phyloP scores from a whole-genome alignment of 23 tunicate species.

The Trididemnum miniatum region DNA sequence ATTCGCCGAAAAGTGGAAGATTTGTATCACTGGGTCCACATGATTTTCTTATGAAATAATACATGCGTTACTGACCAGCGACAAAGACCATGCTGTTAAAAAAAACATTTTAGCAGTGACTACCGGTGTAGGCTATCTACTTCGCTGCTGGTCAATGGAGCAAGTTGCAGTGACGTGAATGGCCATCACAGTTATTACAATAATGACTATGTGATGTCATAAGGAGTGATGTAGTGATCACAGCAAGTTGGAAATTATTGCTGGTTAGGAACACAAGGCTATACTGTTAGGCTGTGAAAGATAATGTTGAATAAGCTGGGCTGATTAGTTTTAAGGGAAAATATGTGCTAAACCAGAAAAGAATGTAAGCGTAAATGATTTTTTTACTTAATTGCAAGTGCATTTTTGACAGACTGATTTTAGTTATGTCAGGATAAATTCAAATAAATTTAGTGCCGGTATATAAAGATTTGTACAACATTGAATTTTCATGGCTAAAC shows the following conservation, averaged over 20 bases:
- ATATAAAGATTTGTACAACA: too few relatives aligned
- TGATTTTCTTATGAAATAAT: conserved; percentile 9
- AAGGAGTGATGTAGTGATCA: background rate
- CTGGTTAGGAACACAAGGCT: background rate
- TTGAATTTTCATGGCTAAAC: background rate
- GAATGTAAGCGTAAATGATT: background rate
- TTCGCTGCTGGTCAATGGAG: conserved; percentile 8
- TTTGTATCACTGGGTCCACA: too few relatives aligned
- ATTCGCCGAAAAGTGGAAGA: too few relatives aligned
- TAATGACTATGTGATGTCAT: background rate
- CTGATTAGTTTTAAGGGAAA: too few relatives aligned
- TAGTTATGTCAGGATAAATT: conserved; percentile 7
- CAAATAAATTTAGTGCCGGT: background rate
- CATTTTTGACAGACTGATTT: conserved; percentile 10
- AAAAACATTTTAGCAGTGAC: background rate
- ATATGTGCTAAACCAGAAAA: background rate
- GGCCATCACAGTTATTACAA: background rate
- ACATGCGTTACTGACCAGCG: conserved; percentile 1
- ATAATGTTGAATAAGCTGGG: conserved; percentile 3
- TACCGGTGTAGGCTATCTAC: too few relatives aligned
- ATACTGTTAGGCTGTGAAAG: background rate
- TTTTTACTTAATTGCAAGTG: background rate
- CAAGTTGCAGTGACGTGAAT: conserved; percentile 1
- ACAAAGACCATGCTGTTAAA: background rate
- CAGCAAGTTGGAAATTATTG: background rate